Evolutionary conservation across 2,797 vertebrate species (phyloP).

Genomic region (Pangasius larnaudii): DNA sequence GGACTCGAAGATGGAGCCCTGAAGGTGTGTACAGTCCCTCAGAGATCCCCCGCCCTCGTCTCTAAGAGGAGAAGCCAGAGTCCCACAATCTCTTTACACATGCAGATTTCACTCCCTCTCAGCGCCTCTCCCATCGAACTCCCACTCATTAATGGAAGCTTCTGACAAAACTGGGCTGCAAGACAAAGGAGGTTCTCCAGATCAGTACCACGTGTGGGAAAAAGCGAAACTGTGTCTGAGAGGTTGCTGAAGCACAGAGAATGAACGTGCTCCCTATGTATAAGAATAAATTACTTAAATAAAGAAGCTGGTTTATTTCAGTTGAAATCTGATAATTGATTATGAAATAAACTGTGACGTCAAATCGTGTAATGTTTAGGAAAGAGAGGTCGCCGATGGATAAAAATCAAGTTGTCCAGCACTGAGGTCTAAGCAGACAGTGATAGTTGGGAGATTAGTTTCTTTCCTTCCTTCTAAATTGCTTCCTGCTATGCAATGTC

Average conservation of each 20-base stretch:
- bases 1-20: constrained; percentile 15
- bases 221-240: not conserved
- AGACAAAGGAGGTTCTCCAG: constrained; percentile 47
- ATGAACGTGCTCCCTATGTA: not conserved
- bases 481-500: constrained; percentile 45
- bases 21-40: constrained; percentile 45
- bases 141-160: constrained; percentile 49
- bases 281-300: not conserved
- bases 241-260: constrained; percentile 3
- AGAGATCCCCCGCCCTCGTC: constrained; percentile 33
- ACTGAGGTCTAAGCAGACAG: not conserved
- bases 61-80: constrained; percentile 37
- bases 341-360: not conserved
- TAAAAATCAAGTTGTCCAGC: constrained; percentile 5
- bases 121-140: constrained; percentile 28
- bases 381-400: not conserved
- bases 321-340: not conserved
- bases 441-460: not conserved
- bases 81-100: constrained; percentile 51
- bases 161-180: constrained; percentile 48
- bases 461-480: constrained; percentile 31
- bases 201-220: constrained; percentile 40
- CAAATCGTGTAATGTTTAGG: constrained; percentile 2
- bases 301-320: not conserved
- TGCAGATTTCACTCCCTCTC: constrained; percentile 50